Evolutionary conservation across 2,888 invertebrate species (phyloP).

Genomic region (Mechanitis messenoides): DNA sequence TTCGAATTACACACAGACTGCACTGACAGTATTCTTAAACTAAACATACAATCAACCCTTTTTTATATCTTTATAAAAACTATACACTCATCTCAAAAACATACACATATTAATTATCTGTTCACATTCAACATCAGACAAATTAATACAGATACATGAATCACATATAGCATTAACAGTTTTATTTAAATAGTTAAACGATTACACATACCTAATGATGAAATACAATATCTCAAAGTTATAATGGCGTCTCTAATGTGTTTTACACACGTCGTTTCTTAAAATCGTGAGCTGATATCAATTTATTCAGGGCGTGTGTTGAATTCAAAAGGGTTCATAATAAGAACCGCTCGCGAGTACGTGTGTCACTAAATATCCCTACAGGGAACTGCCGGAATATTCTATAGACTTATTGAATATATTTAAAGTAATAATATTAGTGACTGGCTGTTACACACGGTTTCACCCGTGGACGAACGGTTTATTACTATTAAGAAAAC

Average conservation of each 20-base stretch:
- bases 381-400: slow-evolving; percentile 16
- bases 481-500: no score
- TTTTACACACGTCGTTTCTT: slow-evolving; percentile 59
- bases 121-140: no score
- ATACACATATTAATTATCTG: no score
- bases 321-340: slow-evolving; percentile 42
- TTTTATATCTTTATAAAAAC: no score
- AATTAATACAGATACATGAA: no score
- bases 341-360: slow-evolving; percentile 37
- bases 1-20: no score
- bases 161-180: not conserved
- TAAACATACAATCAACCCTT: no score
- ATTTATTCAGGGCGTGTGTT: slow-evolving; percentile 55
- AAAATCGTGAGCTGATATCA: slow-evolving; percentile 63
- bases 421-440: slow-evolving; percentile 1
- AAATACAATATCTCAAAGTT: slow-evolving; percentile 9
- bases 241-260: slow-evolving; percentile 46
- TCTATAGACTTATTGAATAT: slow-evolving; percentile 15
- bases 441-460: no score
- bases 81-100: no score
- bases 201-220: not conserved
- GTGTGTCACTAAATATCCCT: slow-evolving; percentile 20
- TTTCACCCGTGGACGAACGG: no score
- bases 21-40: no score
- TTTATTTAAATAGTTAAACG: not conserved